Evolutionary conservation across 2,797 vertebrate species (phyloP).

Genomic region (Artibeus jamaicensis): DNA sequence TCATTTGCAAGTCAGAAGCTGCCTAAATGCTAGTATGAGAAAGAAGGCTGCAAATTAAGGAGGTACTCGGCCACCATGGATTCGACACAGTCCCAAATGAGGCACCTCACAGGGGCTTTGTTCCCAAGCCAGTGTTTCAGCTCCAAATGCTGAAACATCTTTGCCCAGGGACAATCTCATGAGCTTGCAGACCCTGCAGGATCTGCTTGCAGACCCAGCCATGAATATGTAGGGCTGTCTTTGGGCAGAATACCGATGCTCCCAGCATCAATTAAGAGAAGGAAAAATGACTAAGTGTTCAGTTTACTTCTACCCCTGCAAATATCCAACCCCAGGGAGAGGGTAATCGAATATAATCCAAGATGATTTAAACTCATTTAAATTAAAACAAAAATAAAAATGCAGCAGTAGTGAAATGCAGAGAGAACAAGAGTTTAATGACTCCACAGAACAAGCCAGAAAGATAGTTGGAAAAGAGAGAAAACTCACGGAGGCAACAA

Average conservation of each 20-base stretch:
- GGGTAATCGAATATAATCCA: slow-evolving; percentile 59
- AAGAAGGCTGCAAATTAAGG: neutral
- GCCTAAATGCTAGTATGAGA: neutral
- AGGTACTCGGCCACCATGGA: neutral
- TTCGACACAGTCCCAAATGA: neutral
- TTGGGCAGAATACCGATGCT: slow-evolving; percentile 22
- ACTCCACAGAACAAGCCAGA: neutral
- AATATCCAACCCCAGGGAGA: slow-evolving; percentile 48
- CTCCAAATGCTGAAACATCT: neutral
- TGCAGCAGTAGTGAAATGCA: slow-evolving; percentile 8
- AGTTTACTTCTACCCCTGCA: neutral
- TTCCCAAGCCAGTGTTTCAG: slow-evolving; percentile 8
- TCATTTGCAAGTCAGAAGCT: slow-evolving; percentile 54
- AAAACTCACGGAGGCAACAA: neutral
- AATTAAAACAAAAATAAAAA: slow-evolving; percentile 57
- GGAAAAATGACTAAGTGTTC: neutral
- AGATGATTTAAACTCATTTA: slow-evolving; percentile 70
- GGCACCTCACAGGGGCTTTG: neutral
- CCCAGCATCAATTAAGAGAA: slow-evolving; percentile 54
- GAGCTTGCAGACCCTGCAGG: neutral
- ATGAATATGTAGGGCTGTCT: neutral
- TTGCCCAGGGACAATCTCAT: neutral
- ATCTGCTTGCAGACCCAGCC: no score
- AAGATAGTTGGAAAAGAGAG: neutral
- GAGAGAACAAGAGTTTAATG: slow-evolving; percentile 4